Evolutionary conservation across 2,113 vertebrate species (phyloP).

Genomic region (Alligator sinensis): DNA sequence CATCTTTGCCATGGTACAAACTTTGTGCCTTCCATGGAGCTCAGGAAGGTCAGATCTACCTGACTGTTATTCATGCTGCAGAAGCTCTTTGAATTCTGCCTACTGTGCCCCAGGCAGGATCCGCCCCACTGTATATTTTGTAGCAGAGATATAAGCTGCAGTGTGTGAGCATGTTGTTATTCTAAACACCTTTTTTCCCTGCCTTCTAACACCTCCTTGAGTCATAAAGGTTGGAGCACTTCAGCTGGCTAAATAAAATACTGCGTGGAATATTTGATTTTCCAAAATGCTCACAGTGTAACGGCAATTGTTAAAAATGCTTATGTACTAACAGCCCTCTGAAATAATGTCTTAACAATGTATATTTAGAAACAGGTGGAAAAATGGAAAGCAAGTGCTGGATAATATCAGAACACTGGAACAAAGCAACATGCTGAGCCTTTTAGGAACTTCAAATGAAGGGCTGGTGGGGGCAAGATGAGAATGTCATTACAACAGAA

Average conservation of each 20-base stretch:
- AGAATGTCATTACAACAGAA: background rate
- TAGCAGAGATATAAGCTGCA: background rate
- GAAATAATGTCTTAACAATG: background rate
- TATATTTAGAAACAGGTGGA: slow-evolving; percentile 11
- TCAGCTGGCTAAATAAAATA: background rate
- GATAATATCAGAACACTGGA: background rate
- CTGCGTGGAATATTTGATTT: background rate
- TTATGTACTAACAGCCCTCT: background rate
- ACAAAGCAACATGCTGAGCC: rapidly evolving
- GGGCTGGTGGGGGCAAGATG: rapidly evolving
- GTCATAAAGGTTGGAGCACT: slow-evolving; percentile 6
- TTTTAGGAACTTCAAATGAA: background rate
- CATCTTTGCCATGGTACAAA: background rate
- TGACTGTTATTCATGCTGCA: background rate
- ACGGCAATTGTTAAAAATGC: background rate
- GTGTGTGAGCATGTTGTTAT: background rate
- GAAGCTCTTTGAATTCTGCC: background rate
- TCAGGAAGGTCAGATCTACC: background rate
- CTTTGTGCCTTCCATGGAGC: background rate
- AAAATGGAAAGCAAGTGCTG: background rate
- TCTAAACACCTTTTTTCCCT: background rate
- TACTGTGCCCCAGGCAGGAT: background rate
- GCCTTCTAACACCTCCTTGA: background rate
- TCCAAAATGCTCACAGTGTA: background rate
- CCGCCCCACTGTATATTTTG: rapidly evolving